Percentiles rank a stretch among this genome's conserved stretches.
These are phyloP conservation scores for Siderastrea siderea DNA, from an alignment of 92 coral and sea anemone species.

Conservation along the genomic window DNA sequence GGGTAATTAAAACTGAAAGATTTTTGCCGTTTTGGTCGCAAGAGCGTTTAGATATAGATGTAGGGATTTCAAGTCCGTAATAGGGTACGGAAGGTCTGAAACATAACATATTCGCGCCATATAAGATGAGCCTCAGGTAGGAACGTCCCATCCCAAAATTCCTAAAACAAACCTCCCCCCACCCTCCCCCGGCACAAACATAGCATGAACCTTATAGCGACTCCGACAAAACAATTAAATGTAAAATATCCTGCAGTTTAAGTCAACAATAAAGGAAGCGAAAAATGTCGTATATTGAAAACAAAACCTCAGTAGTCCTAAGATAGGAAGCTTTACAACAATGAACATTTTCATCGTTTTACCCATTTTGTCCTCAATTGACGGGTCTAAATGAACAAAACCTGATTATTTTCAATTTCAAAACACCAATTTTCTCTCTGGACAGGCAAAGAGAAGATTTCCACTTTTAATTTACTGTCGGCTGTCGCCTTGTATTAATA, in stretches of 20 bases:
- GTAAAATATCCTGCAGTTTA: conserved; percentile 1
- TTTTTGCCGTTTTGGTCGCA: too few species aligned
- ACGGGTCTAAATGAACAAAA: background rate
- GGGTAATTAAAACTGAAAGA: too few species aligned
- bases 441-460: background rate
- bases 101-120: too few species aligned
- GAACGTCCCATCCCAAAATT: too few species aligned
- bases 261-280: background rate
- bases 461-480: conserved; percentile 7
- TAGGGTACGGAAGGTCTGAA: too few species aligned
- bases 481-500: conserved; percentile 14
- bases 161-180: too few species aligned
- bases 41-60: too few species aligned
- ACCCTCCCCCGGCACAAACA: too few species aligned
- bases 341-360: background rate
- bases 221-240: background rate
- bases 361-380: background rate
- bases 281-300: background rate
- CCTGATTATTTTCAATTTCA: background rate
- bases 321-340: too few species aligned
- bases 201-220: background rate
- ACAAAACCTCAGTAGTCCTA: too few species aligned
- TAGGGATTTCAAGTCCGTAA: too few species aligned
- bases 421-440: background rate
- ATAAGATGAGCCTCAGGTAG: too few species aligned